Conservation (phyloP, 2,888 invertebrate species). For the Hedya salicella region DNA sequence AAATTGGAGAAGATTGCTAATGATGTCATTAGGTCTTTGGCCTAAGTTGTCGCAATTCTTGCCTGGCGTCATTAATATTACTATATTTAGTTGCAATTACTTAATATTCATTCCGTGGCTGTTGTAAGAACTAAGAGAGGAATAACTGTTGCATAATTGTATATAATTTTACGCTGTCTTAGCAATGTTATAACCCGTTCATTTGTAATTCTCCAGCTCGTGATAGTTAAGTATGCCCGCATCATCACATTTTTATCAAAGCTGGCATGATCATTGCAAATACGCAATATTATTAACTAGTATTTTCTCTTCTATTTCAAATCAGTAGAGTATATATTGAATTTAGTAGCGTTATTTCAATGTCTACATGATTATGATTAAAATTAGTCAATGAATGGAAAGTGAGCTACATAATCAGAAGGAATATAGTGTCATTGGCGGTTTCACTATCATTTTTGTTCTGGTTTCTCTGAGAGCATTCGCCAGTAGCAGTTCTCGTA, state of each 20-base stretch:
- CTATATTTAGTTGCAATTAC: not conserved
- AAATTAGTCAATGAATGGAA: slow-evolving; percentile 25
- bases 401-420: slow-evolving; percentile 21
- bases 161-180: slow-evolving; percentile 23
- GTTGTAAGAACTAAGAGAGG: not conserved
- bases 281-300: not conserved
- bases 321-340: slow-evolving; percentile 1
- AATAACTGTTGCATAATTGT: slow-evolving; percentile 18
- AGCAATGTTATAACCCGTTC: not conserved
- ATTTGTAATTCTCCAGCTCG: slow-evolving; percentile 1
- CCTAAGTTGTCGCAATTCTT: not conserved
- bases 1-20: slow-evolving; percentile 6
- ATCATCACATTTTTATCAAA: slow-evolving; percentile 11
- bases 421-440: slow-evolving; percentile 4
- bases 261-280: slow-evolving; percentile 6
- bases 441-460: slow-evolving; percentile 24
- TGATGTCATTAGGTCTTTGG: not conserved
- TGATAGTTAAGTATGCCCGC: not conserved
- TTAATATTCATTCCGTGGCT: not conserved
- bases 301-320: not conserved
- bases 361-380: slow-evolving; percentile 24
- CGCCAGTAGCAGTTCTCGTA: slow-evolving; percentile 3
- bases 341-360: slow-evolving; percentile 1
- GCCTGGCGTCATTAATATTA: not conserved
- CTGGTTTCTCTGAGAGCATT: slow-evolving; percentile 25